A percentile compares a stretch with the other conserved stretches of the same genome.
phyloP scores from a whole-genome alignment of 2,113 vertebrate genomes.

The Carassius gibelio region DNA sequence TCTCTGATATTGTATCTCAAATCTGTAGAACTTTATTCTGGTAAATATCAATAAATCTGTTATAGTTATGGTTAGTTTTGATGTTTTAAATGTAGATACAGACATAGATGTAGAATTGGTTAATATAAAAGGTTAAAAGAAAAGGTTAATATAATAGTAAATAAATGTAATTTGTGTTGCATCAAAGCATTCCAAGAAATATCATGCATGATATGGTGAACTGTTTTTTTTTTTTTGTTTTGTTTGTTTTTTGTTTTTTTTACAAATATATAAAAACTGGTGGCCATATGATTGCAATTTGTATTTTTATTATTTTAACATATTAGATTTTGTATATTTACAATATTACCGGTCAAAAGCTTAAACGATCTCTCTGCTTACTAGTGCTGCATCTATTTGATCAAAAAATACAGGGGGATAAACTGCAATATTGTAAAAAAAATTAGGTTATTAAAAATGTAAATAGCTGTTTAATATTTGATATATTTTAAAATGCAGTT shows the following conservation, averaged over 20 bases:
- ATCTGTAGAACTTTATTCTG: not conserved
- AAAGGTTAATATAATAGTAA: not conserved
- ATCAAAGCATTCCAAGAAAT: not conserved
- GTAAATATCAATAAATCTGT: not conserved
- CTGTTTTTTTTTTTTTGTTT: too few species aligned
- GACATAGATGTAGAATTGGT: not conserved
- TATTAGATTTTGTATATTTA: too few species aligned
- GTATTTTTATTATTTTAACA: too few species aligned
- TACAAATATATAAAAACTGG: not conserved
- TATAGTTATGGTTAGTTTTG: too few species aligned
- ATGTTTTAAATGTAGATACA: too few species aligned
- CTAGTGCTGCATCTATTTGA: too few species aligned
- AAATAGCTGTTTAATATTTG: not conserved
- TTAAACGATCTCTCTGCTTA: too few species aligned
- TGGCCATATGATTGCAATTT: too few species aligned
- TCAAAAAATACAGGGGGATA: not conserved
- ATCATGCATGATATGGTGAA: not conserved
- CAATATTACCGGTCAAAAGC: too few species aligned
- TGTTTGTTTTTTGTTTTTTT: too few species aligned
- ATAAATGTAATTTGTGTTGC: not conserved
- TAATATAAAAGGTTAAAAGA: too few species aligned
- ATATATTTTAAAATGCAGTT: too few species aligned
- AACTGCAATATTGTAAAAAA: not conserved
- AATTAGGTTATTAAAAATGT: not conserved
- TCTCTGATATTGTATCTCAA: not conserved